Conservation (phyloP, 2,113 vertebrate genomes). For the Cyprinodon brontotheroides region DNA sequence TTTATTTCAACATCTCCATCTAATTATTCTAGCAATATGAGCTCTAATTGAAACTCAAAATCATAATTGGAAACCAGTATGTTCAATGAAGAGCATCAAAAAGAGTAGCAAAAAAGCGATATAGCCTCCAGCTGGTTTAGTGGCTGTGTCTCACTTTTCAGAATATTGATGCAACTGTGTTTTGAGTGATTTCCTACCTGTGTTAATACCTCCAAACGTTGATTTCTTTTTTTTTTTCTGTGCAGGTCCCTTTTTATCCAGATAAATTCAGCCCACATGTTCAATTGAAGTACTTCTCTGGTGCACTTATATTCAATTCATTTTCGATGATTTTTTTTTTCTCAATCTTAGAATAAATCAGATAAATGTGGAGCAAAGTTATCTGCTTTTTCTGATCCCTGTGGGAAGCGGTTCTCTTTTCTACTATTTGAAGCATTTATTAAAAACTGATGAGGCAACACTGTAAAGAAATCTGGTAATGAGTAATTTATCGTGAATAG, state of each 20-base stretch:
- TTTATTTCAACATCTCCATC: too few species aligned
- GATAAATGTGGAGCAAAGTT: neutral
- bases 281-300: neutral
- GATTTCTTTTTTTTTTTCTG: neutral
- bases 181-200: neutral
- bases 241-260: neutral
- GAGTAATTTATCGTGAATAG: slow-evolving; percentile 1
- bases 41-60: neutral
- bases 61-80: neutral
- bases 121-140: neutral
- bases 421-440: neutral
- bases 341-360: neutral
- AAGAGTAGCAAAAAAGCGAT: neutral
- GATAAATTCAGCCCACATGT: neutral
- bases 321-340: neutral
- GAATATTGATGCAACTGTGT: slow-evolving; percentile 4
- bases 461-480: neutral
- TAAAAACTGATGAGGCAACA: neutral
- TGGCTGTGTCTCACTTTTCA: neutral
- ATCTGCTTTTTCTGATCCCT: slow-evolving; percentile 2
- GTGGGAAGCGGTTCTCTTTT: neutral
- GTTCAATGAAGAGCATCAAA: neutral
- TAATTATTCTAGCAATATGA: neutral
- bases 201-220: neutral
- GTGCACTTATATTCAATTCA: neutral